Evolutionary conservation across 2,888 invertebrate genomes (phyloP).

Genomic region (Candidula unifasciata): DNA sequence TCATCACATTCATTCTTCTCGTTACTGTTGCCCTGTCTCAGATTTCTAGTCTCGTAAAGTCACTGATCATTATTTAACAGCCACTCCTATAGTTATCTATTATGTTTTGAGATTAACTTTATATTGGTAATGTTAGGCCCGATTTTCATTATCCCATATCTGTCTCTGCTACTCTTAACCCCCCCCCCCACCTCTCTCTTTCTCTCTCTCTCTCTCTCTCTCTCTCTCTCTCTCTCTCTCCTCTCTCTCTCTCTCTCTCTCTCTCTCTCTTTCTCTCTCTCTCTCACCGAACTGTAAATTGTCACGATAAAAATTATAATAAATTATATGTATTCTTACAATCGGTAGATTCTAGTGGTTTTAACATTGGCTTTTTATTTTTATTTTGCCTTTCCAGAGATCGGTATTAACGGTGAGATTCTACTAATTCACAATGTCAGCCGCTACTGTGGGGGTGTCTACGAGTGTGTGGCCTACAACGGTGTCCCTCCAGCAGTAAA

Average conservation of each 20-base stretch:
- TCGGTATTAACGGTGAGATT: slow-evolving; percentile 81
- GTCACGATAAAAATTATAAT: not conserved
- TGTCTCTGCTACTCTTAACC: not conserved
- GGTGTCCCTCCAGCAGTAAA: slow-evolving; percentile 94
- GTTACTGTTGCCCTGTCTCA: too few relatives aligned
- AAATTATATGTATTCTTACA: too few relatives aligned
- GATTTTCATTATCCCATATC: too few relatives aligned
- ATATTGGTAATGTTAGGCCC: too few relatives aligned
- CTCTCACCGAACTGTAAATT: not conserved
- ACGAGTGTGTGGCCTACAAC: slow-evolving; percentile 93
- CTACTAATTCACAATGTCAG: slow-evolving; percentile 88
- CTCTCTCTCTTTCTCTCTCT: not conserved
- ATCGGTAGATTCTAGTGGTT: too few relatives aligned
- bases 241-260: not conserved
- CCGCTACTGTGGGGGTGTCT: slow-evolving; percentile 92
- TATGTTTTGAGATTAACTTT: too few relatives aligned
- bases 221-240: not conserved
- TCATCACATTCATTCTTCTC: too few relatives aligned
- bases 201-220: not conserved
- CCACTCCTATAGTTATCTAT: too few relatives aligned
- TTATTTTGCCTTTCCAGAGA: slow-evolving; percentile 2
- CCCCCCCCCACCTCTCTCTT: not conserved
- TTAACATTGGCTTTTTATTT: too few relatives aligned
- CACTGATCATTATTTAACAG: too few relatives aligned
- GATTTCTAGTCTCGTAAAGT: too few relatives aligned